Percentiles rank a stretch among this genome's conserved stretches.
phyloP scores from a whole-genome alignment of 2,113 vertebrate genomes.

The Bufo gargarizans region DNA sequence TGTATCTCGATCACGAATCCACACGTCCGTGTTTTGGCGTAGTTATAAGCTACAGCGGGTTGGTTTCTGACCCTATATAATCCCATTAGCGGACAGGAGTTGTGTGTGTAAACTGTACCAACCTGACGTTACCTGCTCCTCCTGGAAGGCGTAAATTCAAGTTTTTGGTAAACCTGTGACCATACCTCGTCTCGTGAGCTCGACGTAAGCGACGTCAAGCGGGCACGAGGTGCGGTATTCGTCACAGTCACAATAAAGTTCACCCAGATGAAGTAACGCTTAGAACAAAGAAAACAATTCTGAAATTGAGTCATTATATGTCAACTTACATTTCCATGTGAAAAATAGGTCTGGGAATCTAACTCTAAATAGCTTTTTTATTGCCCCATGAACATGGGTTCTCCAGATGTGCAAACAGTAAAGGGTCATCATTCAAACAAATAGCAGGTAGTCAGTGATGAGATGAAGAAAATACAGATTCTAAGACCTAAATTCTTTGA shows the following conservation, averaged over 20 bases:
- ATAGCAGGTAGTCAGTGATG: background rate
- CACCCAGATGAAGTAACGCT: background rate
- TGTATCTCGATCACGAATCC: no score
- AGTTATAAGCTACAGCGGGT: no score
- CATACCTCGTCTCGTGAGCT: no score
- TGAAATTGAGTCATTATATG: background rate
- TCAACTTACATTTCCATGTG: background rate
- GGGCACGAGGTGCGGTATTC: no score
- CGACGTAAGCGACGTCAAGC: no score
- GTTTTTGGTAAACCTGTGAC: no score
- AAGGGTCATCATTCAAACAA: background rate
- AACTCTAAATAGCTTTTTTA: slow-evolving; percentile 16
- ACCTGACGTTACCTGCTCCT: no score
- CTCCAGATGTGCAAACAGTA: background rate
- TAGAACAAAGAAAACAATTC: background rate
- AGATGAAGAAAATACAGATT: background rate
- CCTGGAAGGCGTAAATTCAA: no score
- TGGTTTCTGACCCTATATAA: no score
- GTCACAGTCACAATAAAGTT: background rate
- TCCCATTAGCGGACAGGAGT: no score
- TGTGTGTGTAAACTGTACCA: no score
- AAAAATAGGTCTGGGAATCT: slow-evolving; percentile 1
- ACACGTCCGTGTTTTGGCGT: no score
- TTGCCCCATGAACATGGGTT: background rate
- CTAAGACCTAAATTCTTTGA: background rate